These are phyloP conservation scores for Atta texana DNA, from an alignment of 1,140 invertebrate species.

Conservation along the genomic window DNA sequence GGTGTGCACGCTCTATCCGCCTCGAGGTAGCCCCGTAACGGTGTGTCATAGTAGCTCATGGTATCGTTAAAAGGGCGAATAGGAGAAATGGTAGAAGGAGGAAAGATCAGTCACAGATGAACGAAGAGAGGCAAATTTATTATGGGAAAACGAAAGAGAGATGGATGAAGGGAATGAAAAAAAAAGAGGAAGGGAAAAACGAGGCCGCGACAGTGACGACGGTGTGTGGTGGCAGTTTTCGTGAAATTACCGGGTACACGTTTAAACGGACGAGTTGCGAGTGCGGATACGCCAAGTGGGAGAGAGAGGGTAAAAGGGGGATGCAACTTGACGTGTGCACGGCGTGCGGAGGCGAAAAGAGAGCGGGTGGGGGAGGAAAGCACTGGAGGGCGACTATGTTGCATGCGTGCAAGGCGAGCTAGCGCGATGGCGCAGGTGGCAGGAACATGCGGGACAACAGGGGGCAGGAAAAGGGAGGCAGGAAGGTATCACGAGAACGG, in stretches of 20 bases:
- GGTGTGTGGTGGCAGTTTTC: constrained; percentile 69
- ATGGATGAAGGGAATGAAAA: neutral
- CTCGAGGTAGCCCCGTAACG: constrained; percentile 46
- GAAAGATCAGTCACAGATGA: constrained; percentile 21
- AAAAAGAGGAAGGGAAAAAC: constrained; percentile 27
- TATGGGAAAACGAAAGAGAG: constrained; percentile 34
- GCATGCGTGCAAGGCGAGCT: constrained; percentile 47
- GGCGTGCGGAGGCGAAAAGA: constrained; percentile 8
- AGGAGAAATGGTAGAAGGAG: constrained; percentile 5
- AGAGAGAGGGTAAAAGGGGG: neutral
- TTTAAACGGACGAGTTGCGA: constrained; percentile 54
- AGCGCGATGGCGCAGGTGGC: constrained; percentile 65
- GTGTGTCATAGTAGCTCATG: constrained; percentile 31
- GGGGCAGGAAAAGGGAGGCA: neutral
- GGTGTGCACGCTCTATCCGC: constrained; percentile 57
- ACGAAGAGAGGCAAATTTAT: constrained; percentile 37
- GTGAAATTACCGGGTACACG: constrained; percentile 72
- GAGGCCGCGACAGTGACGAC: constrained; percentile 64
- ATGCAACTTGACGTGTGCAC: constrained; percentile 50
- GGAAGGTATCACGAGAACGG: constrained; percentile 28
- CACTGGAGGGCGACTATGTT: constrained; percentile 35
- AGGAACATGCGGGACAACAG: constrained; percentile 34
- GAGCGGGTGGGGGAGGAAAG: neutral
- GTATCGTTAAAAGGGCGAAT: constrained; percentile 37
- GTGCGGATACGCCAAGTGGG: neutral